Percentiles rank a stretch among this genome's conserved stretches.
These are phyloP conservation scores for Pleuronectes platessa DNA, from an alignment of 2,113 vertebrate species.

Conservation along the genomic window DNA sequence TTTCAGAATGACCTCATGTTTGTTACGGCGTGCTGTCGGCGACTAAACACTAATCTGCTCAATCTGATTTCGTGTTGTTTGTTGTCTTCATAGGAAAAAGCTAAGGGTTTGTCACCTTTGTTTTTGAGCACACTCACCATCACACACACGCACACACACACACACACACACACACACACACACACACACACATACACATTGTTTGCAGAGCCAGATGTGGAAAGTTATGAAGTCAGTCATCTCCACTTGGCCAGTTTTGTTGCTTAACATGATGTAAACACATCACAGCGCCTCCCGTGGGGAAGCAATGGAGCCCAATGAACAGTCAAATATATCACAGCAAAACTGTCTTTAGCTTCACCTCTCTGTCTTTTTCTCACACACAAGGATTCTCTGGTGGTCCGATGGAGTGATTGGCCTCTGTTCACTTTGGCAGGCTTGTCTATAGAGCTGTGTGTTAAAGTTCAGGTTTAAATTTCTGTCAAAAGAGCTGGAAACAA, in stretches of 20 bases:
- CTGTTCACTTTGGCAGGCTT: not conserved
- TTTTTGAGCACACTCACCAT: not conserved
- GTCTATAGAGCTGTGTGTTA: slow-evolving; percentile 1
- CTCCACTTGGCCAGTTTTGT: slow-evolving; percentile 16
- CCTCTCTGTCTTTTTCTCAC: not conserved
- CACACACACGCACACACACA: not conserved
- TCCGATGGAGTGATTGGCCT: slow-evolving; percentile 7
- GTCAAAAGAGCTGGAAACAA: not conserved
- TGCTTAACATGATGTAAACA: slow-evolving; percentile 45
- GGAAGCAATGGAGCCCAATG: slow-evolving; percentile 10
- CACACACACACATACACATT: not conserved
- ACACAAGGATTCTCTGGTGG: slow-evolving; percentile 14
- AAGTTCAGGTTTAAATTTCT: not conserved
- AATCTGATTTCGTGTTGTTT: slow-evolving; percentile 3
- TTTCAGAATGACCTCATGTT: slow-evolving; percentile 1
- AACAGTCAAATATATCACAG: not conserved
- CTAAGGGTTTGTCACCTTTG: slow-evolving; percentile 10
- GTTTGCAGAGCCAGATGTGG: slow-evolving; percentile 67
- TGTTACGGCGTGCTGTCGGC: not conserved
- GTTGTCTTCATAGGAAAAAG: slow-evolving; percentile 18
- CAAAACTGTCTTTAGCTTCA: not conserved
- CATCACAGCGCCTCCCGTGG: slow-evolving; percentile 20
- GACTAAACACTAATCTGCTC: not conserved
- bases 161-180: too few species aligned
- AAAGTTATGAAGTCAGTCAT: slow-evolving; percentile 53